Conservation (phyloP, 2,888 invertebrate species). For the Parnassius glacialis region DNA sequence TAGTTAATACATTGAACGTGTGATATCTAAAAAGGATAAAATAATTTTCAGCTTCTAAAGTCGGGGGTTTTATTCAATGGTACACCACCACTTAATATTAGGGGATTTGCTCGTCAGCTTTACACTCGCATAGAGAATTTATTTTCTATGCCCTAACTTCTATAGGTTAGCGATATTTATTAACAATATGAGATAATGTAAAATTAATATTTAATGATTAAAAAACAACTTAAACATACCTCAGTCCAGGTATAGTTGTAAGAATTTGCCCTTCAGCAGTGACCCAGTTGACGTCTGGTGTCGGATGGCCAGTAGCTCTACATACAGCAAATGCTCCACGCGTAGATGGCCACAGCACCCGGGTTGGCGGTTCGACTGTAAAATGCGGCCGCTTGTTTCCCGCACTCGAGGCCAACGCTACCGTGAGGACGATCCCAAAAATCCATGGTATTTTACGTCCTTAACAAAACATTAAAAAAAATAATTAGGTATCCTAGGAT, state of each 20-base stretch:
- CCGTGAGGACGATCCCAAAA: slow-evolving; percentile 45
- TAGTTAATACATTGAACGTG: too few relatives aligned
- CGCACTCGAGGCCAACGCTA: slow-evolving; percentile 42
- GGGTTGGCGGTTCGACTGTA: slow-evolving; percentile 62
- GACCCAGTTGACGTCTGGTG: slow-evolving; percentile 71
- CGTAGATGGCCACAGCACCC: slow-evolving; percentile 71
- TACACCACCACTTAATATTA: too few relatives aligned
- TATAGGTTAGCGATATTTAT: too few relatives aligned
- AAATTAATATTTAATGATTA: neutral
- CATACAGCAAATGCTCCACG: slow-evolving; percentile 67
- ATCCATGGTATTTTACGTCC: slow-evolving; percentile 46
- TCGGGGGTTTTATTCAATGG: too few relatives aligned
- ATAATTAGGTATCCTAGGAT: too few relatives aligned
- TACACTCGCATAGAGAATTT: too few relatives aligned
- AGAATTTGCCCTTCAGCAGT: slow-evolving; percentile 71
- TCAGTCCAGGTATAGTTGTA: slow-evolving; percentile 70
- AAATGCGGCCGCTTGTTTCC: slow-evolving; percentile 72
- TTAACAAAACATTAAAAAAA: slow-evolving; percentile 26
- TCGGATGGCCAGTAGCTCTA: slow-evolving; percentile 65
- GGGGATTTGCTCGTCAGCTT: too few relatives aligned
- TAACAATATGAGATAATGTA: neutral
- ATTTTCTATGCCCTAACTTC: too few relatives aligned
- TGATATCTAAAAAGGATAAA: too few relatives aligned
- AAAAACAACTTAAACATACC: slow-evolving; percentile 42
- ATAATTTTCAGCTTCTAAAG: too few relatives aligned